Base-by-base conservation (phyloP, 2,888 invertebrate genomes). In the Agonopterix arenella region DNA sequence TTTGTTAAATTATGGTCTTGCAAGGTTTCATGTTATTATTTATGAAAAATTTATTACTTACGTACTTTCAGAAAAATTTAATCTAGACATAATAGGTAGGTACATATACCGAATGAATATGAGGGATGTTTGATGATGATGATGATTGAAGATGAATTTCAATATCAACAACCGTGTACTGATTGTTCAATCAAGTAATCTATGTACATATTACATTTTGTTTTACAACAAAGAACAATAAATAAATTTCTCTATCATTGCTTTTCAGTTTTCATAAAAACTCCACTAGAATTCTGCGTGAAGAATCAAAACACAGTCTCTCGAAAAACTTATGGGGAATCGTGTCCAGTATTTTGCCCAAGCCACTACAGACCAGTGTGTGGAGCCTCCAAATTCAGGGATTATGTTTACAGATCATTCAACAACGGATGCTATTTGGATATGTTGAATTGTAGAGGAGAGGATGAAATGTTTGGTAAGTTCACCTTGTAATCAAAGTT, bases 291-390 rank as follows among this genome's bases (percentile, higher is more conserved):
- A 36, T 82, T 61, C 52, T 86, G 86, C 51, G 59, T 84, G 9
- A 76, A 76, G 11, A 57, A 59, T n/a, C 61, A 75, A 36, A 48
- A 51, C 9, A 36, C 41, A 1, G 5, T 44, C 0, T 8, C 11
- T 11, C 62, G 84, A 18, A 66, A 73, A 18, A 50, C 64, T 52
- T 80, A 80, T 10, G 74, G 66, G 0, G 81, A 84, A 8, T 81
- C 83, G 0, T 88, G 88, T 48, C 88, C 88, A 0, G 70, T 76
- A 0, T 85, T 85, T 55, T 88, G 88, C 38, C 84, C 88, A 0
- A 66, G 47, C 11, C 70, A 85, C 53, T 88, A 82, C 51, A 61
- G 80, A 0, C 88, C 88, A 0, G 80, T 88, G 0, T 88, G 88
- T 47, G 88, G 68, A 0, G 78, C 76, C 0, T 73, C 75, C 0